Conservation (phyloP, 2,888 invertebrate species). For the Creontiades dilutus region DNA sequence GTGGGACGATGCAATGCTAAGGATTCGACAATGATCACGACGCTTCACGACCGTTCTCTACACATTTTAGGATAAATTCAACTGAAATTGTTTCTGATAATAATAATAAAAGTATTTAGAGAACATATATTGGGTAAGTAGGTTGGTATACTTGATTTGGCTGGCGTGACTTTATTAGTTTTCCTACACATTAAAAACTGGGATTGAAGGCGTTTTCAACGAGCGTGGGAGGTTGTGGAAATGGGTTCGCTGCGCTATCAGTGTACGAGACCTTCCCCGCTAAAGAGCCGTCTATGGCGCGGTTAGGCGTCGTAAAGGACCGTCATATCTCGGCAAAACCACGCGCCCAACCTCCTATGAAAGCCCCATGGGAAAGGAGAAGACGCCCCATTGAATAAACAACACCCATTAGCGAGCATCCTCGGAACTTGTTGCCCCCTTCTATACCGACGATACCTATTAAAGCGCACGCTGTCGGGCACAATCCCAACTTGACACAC, state of each 20-base stretch:
- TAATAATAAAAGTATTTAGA: too few species aligned
- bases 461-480: background rate
- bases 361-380: background rate
- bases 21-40: too few species aligned
- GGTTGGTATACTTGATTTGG: too few species aligned
- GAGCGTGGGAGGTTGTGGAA: background rate
- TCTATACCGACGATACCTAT: background rate
- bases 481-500: slow-evolving; percentile 41
- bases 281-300: background rate
- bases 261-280: slow-evolving; percentile 8
- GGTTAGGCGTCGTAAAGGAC: slow-evolving; percentile 17
- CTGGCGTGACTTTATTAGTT: too few species aligned
- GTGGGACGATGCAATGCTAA: too few species aligned
- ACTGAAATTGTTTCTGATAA: too few species aligned
- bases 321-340: background rate
- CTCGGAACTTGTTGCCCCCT: slow-evolving; percentile 48
- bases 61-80: too few species aligned
- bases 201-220: too few species aligned
- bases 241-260: background rate
- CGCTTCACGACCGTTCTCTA: too few species aligned
- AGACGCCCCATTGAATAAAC: slow-evolving; percentile 58
- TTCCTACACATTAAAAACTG: too few species aligned
- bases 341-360: background rate
- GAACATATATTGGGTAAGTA: too few species aligned
- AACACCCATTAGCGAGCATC: slow-evolving; percentile 57